A percentile compares a stretch with the other conserved stretches of the same genome.
Evolutionary conservation across 2,888 invertebrate species (phyloP).

Genomic region (Lydus trimaculatus): DNA sequence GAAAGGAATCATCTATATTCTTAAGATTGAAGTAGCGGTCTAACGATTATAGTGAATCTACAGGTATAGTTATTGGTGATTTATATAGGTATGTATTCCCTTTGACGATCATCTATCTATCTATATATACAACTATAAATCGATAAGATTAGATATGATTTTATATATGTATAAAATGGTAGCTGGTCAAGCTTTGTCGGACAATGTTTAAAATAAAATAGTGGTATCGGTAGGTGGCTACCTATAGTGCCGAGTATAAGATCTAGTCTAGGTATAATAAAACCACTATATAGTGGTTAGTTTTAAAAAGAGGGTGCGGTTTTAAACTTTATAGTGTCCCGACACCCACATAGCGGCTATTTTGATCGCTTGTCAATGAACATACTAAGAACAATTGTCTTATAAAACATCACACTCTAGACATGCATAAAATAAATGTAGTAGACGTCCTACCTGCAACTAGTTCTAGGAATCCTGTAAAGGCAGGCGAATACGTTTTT

Average conservation of each 20-base stretch:
- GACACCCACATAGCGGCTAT: conserved; percentile 28
- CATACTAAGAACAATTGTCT: conserved; percentile 26
- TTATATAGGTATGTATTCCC: neutral
- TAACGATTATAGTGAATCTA: neutral
- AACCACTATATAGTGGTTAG: neutral
- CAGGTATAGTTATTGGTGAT: neutral
- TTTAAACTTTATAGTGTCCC: conserved; percentile 22
- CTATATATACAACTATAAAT: neutral
- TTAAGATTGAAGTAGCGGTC: neutral
- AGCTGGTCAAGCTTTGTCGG: conserved; percentile 12
- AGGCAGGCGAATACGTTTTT: neutral
- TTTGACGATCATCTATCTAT: neutral
- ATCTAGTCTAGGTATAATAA: neutral
- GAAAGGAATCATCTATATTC: neutral
- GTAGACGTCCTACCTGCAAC: conserved; percentile 8
- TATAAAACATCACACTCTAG: conserved; percentile 21
- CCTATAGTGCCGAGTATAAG: conserved; percentile 15
- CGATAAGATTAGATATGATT: neutral
- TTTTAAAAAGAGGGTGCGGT: conserved; percentile 22
- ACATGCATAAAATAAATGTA: neutral
- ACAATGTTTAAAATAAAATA: conserved; percentile 11
- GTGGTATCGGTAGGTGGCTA: conserved; percentile 16
- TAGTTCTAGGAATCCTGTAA: conserved; percentile 5
- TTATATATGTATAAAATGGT: neutral
- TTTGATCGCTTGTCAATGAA: conserved; percentile 32